Conservation (phyloP, 2,113 vertebrate genomes). For the Mirza zaza region DNA sequence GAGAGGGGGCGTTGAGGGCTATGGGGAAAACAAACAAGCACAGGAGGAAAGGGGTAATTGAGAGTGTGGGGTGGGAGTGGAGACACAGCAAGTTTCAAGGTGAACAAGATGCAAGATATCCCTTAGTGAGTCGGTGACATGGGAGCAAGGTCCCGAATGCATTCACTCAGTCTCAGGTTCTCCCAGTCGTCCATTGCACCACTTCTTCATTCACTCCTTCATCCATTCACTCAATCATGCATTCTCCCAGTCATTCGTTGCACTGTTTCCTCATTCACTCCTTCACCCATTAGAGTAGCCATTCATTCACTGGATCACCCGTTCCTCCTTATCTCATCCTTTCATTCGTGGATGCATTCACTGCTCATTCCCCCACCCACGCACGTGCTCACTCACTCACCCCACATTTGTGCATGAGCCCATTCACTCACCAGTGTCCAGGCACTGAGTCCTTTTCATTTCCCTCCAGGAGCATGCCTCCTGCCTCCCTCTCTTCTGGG, state of each 20-base stretch:
- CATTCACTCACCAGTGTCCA: neutral
- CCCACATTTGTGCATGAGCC: neutral
- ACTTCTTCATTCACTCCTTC: neutral
- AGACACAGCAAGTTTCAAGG: neutral
- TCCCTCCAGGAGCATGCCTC: neutral
- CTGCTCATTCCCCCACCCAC: no score
- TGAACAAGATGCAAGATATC: neutral
- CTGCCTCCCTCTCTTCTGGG: fast-evolving
- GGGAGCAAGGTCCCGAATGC: neutral
- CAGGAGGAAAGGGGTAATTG: neutral
- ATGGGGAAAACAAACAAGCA: neutral
- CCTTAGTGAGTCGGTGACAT: neutral
- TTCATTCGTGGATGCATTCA: neutral
- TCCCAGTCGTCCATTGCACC: no score
- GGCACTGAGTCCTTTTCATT: neutral
- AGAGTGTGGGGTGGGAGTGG: neutral
- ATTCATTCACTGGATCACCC: neutral
- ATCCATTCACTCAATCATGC: neutral
- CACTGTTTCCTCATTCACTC: neutral
- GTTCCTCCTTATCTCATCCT: neutral
- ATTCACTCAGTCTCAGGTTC: neutral
- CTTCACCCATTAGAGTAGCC: no score
- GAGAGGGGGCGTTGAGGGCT: no score
- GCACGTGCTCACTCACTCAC: neutral
- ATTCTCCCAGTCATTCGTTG: neutral